Evolutionary conservation across 1,140 invertebrate species (phyloP).

Genomic region (Oncopeltus fasciatus): DNA sequence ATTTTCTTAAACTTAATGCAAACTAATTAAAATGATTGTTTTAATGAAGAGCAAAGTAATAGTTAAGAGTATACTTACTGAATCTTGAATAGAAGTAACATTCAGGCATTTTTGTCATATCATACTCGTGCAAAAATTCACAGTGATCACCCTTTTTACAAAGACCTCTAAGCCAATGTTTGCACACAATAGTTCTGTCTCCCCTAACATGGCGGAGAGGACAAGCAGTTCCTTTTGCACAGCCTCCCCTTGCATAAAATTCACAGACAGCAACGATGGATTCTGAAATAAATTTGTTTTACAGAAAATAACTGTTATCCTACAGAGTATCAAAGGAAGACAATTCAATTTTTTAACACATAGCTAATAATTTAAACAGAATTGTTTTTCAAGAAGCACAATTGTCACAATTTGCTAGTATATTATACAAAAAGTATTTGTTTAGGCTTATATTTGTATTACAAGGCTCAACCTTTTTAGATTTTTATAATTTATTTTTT

Average conservation of each 20-base stretch:
- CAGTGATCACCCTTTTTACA: slow-evolving; percentile 99
- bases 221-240: slow-evolving; percentile 77
- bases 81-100: slow-evolving; percentile 98
- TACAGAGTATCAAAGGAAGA: too few relatives aligned
- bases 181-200: slow-evolving; percentile 97
- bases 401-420: neutral
- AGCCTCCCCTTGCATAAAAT: slow-evolving; percentile 68
- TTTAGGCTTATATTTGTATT: too few relatives aligned
- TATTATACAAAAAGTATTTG: too few relatives aligned
- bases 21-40: neutral
- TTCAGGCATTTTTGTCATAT: slow-evolving; percentile 99
- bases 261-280: slow-evolving; percentile 92
- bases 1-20: too few relatives aligned
- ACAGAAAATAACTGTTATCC: neutral
- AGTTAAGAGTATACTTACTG: slow-evolving; percentile 38
- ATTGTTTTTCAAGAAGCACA: neutral
- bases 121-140: slow-evolving; percentile 99
- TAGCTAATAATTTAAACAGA: too few relatives aligned
- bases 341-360: too few relatives aligned
- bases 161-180: slow-evolving; percentile 96
- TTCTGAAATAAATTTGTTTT: slow-evolving; percentile 62
- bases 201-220: slow-evolving; percentile 94
- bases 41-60: neutral
- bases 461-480: too few relatives aligned
- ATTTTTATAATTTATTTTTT: too few relatives aligned